These are phyloP conservation scores for Rhinichthys klamathensis DNA, from an alignment of 2,113 vertebrate species.

Conservation along the genomic window DNA sequence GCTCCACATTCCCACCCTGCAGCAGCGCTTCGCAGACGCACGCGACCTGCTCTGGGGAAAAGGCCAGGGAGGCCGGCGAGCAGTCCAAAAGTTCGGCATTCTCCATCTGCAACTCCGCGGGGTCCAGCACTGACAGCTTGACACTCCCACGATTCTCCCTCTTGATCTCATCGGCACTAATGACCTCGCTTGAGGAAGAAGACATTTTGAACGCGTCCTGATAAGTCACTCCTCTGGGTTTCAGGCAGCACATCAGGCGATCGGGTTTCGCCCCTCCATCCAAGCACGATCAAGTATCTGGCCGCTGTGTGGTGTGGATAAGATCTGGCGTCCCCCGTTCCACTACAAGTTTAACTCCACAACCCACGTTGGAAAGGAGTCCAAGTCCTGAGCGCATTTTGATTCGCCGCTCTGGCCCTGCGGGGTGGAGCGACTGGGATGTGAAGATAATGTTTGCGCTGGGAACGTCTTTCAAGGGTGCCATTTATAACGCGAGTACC, in stretches of 20 bases:
- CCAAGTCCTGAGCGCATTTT: constrained; percentile 47
- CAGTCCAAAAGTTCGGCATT: constrained; percentile 87
- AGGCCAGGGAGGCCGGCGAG: constrained; percentile 87
- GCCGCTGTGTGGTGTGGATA: constrained; percentile 75
- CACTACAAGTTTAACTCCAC: constrained; percentile 59
- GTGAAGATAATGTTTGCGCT: constrained; percentile 54
- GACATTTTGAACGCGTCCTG: constrained; percentile 89
- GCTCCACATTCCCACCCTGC: constrained; percentile 98
- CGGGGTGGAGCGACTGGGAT: constrained; percentile 56
- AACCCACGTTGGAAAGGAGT: constrained; percentile 55
- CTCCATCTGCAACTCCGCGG: constrained; percentile 87
- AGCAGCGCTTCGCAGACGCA: constrained; percentile 98
- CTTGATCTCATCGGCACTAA: constrained; percentile 91
- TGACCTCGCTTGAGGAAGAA: constrained; percentile 91
- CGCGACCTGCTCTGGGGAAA: constrained; percentile 98
- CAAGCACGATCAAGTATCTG: constrained; percentile 91
- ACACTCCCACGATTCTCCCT: constrained; percentile 86
- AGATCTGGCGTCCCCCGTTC: constrained; percentile 57
- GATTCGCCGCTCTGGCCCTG: constrained; percentile 55
- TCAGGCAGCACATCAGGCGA: constrained; percentile 83
- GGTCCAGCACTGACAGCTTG: constrained; percentile 81
- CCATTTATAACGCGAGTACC: constrained; percentile 40
- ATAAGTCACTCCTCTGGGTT: constrained; percentile 88
- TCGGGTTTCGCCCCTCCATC: constrained; percentile 97
- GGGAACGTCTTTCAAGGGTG: constrained; percentile 46